Base-by-base conservation (phyloP, 2,113 vertebrate species). In the Aythya baeri region DNA sequence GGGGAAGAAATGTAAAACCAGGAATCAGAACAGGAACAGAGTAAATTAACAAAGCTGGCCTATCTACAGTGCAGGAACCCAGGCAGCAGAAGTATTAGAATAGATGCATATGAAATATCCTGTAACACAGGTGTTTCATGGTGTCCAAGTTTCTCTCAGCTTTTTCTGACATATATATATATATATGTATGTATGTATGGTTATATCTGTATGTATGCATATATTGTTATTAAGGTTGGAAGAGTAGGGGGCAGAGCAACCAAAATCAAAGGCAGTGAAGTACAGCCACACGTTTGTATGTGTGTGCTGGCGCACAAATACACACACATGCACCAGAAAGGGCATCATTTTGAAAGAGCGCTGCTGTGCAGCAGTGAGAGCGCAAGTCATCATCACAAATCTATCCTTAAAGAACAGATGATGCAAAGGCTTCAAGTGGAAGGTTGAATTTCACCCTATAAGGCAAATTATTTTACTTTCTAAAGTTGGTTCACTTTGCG, bases 401-500 rank as follows among this genome's bases (percentile, higher is more conserved):
- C 43, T 38, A 21, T 14, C 32, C 52, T 2, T 54, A 75, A 74
- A 71, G 76, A 68, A 83, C 3, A 61, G 68, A 81, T 62, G 71
- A 83, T 43, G 72, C 38, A 82, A 80, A 89, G 88, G 61, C 50
- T 85, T 49, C 46, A 65, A 75, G 38, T 17, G 17, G 12, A 87
- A 13, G 6, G 26, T 17, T 57, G 31, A 75, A 93, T 85, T 55
- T 89, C 81, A 75, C 91, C 90, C 74, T 93, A 87, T 81, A 88
- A 94, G 85, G 88, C 32, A 77, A 96, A 90, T 93, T 34, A 41
- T 76, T 93, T 89, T 91, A 38, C 68, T 84, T 68, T 68, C 83
- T 88, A 88, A 95, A 93, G 44, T 55, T 94, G 85, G 89, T 89
- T 88, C 25, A 7, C 59, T 88, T 57, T 59, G 76, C 66, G 71